A percentile compares a stretch with the other conserved stretches of the same genome.
Conservation (phyloP, 2,797 vertebrate species). For the Halcyon badia region DNA sequence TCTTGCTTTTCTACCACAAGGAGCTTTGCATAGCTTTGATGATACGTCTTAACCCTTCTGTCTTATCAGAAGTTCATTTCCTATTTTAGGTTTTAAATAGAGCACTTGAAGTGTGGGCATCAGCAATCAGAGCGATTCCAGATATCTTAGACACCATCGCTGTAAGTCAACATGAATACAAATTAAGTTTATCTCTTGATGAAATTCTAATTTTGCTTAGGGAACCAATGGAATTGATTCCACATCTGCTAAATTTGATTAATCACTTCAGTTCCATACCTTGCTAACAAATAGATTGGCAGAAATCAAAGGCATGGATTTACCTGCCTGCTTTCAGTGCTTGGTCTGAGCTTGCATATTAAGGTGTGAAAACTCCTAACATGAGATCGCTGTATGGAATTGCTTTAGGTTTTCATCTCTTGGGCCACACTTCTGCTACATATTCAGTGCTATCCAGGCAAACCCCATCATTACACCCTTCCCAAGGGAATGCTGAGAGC, state of each 20-base stretch:
- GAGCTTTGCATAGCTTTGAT: constrained; percentile 33
- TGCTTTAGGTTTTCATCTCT: background rate
- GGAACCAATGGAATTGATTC: constrained; percentile 46
- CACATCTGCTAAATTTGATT: constrained; percentile 57
- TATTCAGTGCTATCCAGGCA: background rate
- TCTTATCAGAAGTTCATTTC: constrained; percentile 32
- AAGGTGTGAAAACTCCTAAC: background rate
- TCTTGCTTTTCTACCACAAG: background rate
- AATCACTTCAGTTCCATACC: constrained; percentile 33
- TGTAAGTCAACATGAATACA: constrained; percentile 44
- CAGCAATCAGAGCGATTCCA: constrained; percentile 18
- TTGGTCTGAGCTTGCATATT: background rate
- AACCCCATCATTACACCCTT: background rate
- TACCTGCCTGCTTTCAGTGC: background rate
- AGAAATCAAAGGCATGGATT: constrained; percentile 59
- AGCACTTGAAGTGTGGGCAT: constrained; percentile 25
- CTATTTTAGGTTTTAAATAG: background rate
- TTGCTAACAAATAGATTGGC: constrained; percentile 37
- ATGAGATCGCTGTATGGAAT: background rate
- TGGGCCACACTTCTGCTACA: background rate
- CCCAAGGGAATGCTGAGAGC: background rate
- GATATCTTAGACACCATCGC: background rate
- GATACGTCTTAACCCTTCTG: background rate
- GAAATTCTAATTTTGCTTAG: constrained; percentile 53
- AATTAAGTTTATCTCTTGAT: constrained; percentile 48